A percentile compares a stretch with the other conserved stretches of the same genome.
Conservation (phyloP, 2,888 invertebrate species). For the Adelognathus sp. region DNA sequence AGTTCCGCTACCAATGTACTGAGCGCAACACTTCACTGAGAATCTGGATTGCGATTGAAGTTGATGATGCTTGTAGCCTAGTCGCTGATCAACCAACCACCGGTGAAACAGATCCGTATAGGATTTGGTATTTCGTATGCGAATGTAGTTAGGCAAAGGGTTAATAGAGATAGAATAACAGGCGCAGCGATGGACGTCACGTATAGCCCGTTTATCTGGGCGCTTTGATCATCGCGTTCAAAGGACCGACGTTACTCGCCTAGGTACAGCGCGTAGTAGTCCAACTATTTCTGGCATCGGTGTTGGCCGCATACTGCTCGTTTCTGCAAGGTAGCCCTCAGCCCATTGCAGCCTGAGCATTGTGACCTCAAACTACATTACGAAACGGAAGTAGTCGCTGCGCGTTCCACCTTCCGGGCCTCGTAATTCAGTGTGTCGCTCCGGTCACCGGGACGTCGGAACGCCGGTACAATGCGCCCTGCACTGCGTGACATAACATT, state of each 20-base stretch:
- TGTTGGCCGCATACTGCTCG: slow-evolving; percentile 51
- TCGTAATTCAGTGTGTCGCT: slow-evolving; percentile 80
- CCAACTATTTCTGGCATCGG: slow-evolving; percentile 44
- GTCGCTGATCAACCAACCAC: too few species aligned
- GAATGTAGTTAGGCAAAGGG: not conserved
- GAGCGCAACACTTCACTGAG: too few species aligned
- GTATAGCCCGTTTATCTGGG: slow-evolving; percentile 66
- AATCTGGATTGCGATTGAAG: too few species aligned
- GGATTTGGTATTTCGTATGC: too few species aligned
- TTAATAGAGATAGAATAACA: slow-evolving; percentile 19
- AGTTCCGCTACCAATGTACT: too few species aligned
- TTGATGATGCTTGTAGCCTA: too few species aligned
- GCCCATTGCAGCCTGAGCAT: slow-evolving; percentile 78
- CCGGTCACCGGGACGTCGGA: slow-evolving; percentile 21
- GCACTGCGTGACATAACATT: slow-evolving; percentile 69
- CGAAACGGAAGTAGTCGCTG: slow-evolving; percentile 79
- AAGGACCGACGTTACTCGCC: slow-evolving; percentile 62
- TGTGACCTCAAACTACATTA: slow-evolving; percentile 80
- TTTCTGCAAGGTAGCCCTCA: slow-evolving; percentile 65
- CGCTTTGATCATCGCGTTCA: slow-evolving; percentile 77
- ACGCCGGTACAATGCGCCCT: slow-evolving; percentile 60
- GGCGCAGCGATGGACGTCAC: slow-evolving; percentile 17
- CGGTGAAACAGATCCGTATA: too few species aligned
- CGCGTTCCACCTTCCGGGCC: slow-evolving; percentile 79
- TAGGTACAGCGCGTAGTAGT: slow-evolving; percentile 13